Base-by-base conservation (phyloP, 2,797 vertebrate species). In the Coendou prehensilis region DNA sequence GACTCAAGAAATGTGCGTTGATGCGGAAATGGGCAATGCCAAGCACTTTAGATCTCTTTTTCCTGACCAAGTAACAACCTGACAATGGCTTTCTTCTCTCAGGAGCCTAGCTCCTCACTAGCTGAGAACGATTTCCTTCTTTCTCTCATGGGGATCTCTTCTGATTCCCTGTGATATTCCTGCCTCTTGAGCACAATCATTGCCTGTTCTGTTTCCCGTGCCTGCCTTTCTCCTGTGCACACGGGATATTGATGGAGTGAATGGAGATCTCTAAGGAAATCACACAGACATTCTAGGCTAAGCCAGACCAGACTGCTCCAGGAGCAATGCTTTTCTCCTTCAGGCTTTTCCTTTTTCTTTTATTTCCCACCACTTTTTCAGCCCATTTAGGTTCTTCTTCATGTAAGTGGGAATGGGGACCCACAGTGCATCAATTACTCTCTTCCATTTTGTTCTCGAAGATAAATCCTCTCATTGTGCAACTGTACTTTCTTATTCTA, bases 21-120 rank as follows among this genome's bases (percentile, higher is more conserved):
- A 82, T 94, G 41, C 69, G 93, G 64, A 95, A 94, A 63, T 54
- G 54, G 18, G 61, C 63, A 73, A 9, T 64, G 45, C 33, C 50
- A 54, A 41, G 56, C 9, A 33, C 84, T 33, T 86, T 50, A 18
- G 11, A 37, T 85, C 23, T 64, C n/a, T 52, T 84, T 85, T 73
- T n/a, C 23, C n/a, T 67, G 37, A 79, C 71, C 11, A 61, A 89
- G 57, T 59, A 92, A 52, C 45, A 78, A 6, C 2, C 10, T 4
- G 22, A 28, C 1, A 6, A 20, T 33, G 28, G 1, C 82, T 64
- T 64, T 83, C 63, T 86, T 91, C 9, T 95, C 10, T 37, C 1
- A 2, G 20, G 17, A 80, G 9, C 61, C 45, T 93, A 26, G 56
- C 15, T 80, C 2, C 69, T 93, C 47, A 64, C 13, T 59, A 80